Evolutionary conservation across 2,113 vertebrate species (phyloP).

Genomic region (Grantiella picta): DNA sequence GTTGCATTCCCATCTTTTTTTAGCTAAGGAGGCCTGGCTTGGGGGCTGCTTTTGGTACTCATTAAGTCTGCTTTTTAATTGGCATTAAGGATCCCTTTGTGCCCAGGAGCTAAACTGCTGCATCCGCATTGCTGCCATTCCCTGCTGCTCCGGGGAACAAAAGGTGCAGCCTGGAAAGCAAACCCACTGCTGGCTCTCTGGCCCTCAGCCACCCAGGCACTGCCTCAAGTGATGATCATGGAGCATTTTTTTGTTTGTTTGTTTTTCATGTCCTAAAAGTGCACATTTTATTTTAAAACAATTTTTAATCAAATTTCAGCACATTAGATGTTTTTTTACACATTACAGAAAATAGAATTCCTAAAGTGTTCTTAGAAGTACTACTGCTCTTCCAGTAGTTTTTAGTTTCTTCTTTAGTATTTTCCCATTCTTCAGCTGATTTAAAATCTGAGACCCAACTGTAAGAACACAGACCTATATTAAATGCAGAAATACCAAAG

Average conservation of each 20-base stretch:
- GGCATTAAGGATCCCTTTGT: slow-evolving; percentile 48
- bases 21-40: slow-evolving; percentile 15
- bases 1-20: not conserved
- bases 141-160: slow-evolving; percentile 7
- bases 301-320: not conserved
- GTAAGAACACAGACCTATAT: not conserved
- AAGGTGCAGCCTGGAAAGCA: slow-evolving; percentile 44
- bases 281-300: not conserved
- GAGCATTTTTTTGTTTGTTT: not conserved
- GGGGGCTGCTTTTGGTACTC: slow-evolving; percentile 22
- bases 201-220: not conserved
- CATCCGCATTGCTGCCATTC: slow-evolving; percentile 41
- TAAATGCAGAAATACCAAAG: not conserved
- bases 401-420: not conserved
- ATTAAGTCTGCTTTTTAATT: slow-evolving; percentile 49
- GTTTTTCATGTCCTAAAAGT: not conserved
- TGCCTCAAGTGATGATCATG: not conserved
- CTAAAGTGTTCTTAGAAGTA: not conserved
- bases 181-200: not conserved
- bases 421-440: not conserved
- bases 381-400: not conserved
- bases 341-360: not conserved
- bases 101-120: slow-evolving; percentile 27
- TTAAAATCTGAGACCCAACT: not conserved
- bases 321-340: not conserved